phyloP scores from a whole-genome alignment of 1,140 invertebrate genomes.

The Homalodisca vitripennis region DNA sequence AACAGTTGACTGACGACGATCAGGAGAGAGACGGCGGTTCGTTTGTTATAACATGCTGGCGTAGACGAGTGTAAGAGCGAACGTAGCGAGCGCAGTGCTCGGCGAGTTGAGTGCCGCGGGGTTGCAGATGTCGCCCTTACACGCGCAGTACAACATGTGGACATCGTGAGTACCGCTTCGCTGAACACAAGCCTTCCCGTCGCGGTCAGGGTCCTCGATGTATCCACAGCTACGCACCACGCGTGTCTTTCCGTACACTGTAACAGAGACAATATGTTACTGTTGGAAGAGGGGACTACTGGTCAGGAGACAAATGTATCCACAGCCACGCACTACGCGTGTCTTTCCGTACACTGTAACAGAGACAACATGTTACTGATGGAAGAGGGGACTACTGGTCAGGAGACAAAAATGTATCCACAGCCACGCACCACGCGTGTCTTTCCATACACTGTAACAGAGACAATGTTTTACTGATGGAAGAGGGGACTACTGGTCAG shows the following conservation, averaged over 20 bases:
- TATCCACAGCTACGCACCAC: constrained; percentile 75
- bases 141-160: constrained; percentile 70
- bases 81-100: neutral
- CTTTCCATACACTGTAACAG: constrained; percentile 72
- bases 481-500: no score
- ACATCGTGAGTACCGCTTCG: constrained; percentile 73
- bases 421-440: constrained; percentile 69
- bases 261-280: no score
- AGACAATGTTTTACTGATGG: no score
- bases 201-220: constrained; percentile 58
- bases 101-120: constrained; percentile 43
- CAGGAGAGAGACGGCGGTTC: neutral
- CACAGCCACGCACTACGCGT: constrained; percentile 71
- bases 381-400: no score
- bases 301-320: no score
- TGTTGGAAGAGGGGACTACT: no score
- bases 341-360: constrained; percentile 71
- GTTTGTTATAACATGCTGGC: neutral
- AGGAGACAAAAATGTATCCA: no score
- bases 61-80: no score
- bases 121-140: constrained; percentile 72
- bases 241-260: constrained; percentile 71
- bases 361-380: no score
- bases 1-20: neutral
- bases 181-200: constrained; percentile 59